phyloP scores from a whole-genome alignment of 1,140 invertebrate genomes.

The Pectinophora gossypiella region DNA sequence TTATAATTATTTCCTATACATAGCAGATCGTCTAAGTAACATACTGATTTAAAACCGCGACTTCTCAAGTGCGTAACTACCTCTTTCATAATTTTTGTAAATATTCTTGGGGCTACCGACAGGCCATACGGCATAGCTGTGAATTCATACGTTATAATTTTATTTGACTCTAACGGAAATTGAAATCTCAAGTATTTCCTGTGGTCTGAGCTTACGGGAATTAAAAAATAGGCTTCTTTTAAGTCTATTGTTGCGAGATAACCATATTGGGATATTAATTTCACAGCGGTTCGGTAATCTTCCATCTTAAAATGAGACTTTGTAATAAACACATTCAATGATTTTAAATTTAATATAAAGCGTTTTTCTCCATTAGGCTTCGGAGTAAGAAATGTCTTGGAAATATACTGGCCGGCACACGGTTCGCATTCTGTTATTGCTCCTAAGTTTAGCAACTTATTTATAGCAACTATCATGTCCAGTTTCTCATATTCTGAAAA shows the following conservation, averaged over 20 bases:
- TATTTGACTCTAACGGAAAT: constrained; percentile 18
- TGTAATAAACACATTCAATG: constrained; percentile 11
- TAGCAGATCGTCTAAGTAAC: constrained; percentile 22
- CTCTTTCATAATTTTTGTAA: constrained; percentile 24
- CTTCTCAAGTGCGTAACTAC: constrained; percentile 9
- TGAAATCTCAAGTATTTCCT: constrained; percentile 21
- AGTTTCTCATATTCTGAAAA: constrained; percentile 9
- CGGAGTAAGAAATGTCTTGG: constrained; percentile 11
- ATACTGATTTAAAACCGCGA: constrained; percentile 12
- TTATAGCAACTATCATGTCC: constrained; percentile 10
- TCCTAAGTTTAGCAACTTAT: constrained; percentile 3
- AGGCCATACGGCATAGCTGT: constrained; percentile 17
- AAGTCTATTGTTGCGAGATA: constrained; percentile 24
- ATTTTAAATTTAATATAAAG: constrained; percentile 18
- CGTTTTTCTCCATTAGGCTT: constrained; percentile 10
- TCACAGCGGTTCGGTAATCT: constrained; percentile 15
- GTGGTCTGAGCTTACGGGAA: constrained; percentile 6
- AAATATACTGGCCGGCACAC: constrained; percentile 7
- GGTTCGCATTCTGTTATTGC: neutral
- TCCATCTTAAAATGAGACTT: constrained; percentile 26
- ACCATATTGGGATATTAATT: constrained; percentile 12
- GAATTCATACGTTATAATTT: constrained; percentile 14
- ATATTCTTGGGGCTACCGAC: constrained; percentile 14
- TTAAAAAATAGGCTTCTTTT: constrained; percentile 25
- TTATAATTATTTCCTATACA: constrained; percentile 12